Percentiles rank a stretch among this genome's conserved stretches.
phyloP scores from a whole-genome alignment of 2,113 vertebrate genomes.

The Tetrax tetrax region DNA sequence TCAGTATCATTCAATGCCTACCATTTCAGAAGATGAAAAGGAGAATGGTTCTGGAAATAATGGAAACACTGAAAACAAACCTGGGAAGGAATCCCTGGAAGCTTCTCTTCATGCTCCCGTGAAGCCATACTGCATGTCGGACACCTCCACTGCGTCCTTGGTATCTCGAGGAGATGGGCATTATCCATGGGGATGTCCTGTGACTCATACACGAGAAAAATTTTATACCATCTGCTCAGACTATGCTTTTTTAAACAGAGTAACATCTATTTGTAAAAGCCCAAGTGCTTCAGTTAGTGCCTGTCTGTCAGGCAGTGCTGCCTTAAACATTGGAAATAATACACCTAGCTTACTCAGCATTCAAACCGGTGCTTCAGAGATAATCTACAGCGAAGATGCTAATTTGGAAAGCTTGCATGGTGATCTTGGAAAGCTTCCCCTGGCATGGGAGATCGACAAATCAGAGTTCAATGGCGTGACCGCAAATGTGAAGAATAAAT shows the following conservation, averaged over 20 bases:
- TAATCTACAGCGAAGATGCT: constrained; percentile 80
- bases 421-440: constrained; percentile 80
- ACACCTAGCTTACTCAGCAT: constrained; percentile 70
- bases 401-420: constrained; percentile 82
- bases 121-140: constrained; percentile 75
- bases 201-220: constrained; percentile 93
- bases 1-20: constrained; percentile 87
- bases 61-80: constrained; percentile 71
- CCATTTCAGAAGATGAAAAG: constrained; percentile 85
- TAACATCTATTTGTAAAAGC: constrained; percentile 84
- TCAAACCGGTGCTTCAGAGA: constrained; percentile 70
- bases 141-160: constrained; percentile 70
- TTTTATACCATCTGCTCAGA: constrained; percentile 98
- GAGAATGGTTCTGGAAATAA: constrained; percentile 77
- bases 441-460: constrained; percentile 98
- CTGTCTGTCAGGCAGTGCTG: constrained; percentile 72
- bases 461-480: constrained; percentile 87
- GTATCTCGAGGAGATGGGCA: constrained; percentile 85
- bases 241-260: constrained; percentile 94
- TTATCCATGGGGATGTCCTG: constrained; percentile 93
- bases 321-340: constrained; percentile 72
- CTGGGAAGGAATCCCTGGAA: constrained; percentile 71
- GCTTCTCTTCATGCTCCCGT: constrained; percentile 63
- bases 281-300: constrained; percentile 74
- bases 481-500: constrained; percentile 82